Evolutionary conservation across 2,797 vertebrate species (phyloP).

Genomic region (Takifugu rubripes): DNA sequence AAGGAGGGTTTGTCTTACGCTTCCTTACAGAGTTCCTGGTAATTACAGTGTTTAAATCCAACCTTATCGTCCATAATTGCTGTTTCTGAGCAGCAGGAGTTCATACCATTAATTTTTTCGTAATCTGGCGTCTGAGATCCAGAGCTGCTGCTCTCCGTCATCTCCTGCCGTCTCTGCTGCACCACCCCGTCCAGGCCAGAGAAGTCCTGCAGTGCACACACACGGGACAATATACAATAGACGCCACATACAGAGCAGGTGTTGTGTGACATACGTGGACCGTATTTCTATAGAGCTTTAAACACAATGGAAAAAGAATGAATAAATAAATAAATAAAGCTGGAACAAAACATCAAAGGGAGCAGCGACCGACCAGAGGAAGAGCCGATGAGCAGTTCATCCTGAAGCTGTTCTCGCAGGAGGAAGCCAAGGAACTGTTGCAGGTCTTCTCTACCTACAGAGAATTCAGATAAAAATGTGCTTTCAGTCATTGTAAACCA

Average conservation of each 20-base stretch:
- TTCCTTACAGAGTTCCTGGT: no score
- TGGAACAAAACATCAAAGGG: conserved; percentile 8
- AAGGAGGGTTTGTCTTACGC: no score
- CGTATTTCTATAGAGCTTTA: conserved; percentile 8
- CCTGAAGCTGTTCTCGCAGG: conserved; percentile 82
- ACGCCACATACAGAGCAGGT: conserved; percentile 13
- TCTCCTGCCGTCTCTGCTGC: conserved; percentile 75
- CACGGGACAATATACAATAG: conserved; percentile 10
- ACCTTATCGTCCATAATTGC: not conserved
- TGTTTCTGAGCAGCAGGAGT: not conserved
- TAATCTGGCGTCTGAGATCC: conserved; percentile 90
- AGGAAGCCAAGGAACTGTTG: conserved; percentile 79
- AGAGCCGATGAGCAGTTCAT: conserved; percentile 76
- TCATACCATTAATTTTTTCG: conserved; percentile 83
- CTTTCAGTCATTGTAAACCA: not conserved
- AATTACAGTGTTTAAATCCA: not conserved
- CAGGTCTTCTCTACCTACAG: conserved; percentile 78
- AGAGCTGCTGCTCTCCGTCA: conserved; percentile 89
- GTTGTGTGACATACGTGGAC: conserved; percentile 21
- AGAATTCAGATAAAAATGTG: not conserved
- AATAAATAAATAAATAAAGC: conserved; percentile 27
- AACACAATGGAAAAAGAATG: conserved; percentile 13
- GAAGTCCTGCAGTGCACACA: conserved; percentile 75
- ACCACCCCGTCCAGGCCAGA: conserved; percentile 84
- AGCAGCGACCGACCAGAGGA: conserved; percentile 77